Percentiles rank a stretch among this genome's conserved stretches.
Evolutionary conservation across 1,140 invertebrate genomes (phyloP).

Genomic region (Pachypeltis micranthus): DNA sequence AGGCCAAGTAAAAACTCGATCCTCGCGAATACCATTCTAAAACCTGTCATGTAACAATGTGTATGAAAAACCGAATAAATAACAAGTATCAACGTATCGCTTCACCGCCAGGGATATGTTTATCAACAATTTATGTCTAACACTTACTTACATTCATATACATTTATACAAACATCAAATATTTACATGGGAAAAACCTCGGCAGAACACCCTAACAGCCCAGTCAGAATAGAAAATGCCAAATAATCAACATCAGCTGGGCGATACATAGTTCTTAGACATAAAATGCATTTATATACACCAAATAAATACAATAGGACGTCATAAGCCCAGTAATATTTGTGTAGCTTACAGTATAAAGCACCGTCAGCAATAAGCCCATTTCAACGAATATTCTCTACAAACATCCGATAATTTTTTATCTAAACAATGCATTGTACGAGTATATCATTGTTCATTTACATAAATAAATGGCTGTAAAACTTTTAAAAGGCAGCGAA

Average conservation of each 20-base stretch:
- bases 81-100: not conserved
- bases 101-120: not conserved
- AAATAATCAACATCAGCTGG: not conserved
- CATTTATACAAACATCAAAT: conserved; percentile 12
- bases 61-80: not conserved
- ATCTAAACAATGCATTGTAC: not conserved
- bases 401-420: not conserved
- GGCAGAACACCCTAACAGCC: not conserved
- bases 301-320: not conserved
- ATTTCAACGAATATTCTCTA: not conserved
- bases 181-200: not conserved
- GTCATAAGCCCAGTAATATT: not conserved
- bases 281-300: not conserved
- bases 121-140: not conserved
- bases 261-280: not conserved
- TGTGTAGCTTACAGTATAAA: not conserved
- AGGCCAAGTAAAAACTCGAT: too few species aligned
- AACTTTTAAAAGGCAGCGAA: not conserved
- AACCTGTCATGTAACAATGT: too few species aligned
- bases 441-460: not conserved
- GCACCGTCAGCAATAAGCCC: conserved; percentile 3
- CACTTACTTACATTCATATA: conserved; percentile 12
- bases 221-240: not conserved
- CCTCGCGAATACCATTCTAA: too few species aligned
- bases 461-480: not conserved